Evolutionary conservation across 2,888 invertebrate species (phyloP), one percentile per base, ranked within the genome.

Genomic region (Plutella xylostella): DNA sequence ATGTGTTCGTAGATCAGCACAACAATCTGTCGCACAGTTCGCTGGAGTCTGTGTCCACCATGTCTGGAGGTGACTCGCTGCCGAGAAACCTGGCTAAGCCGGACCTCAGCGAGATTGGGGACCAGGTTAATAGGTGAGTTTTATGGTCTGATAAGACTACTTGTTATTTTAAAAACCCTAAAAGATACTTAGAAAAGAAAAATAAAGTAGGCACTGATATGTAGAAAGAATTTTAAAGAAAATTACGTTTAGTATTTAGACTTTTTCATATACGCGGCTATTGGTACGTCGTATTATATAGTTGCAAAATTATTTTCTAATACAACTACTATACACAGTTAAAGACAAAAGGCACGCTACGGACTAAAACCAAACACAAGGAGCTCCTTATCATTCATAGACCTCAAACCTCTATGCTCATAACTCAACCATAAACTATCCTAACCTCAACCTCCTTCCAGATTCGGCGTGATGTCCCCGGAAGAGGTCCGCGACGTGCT

Each of bases 401-500:
- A 11, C 25, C 25, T 7, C 25, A 25, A 25, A 5, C 25, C 25
- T n/a, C n/a, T n/a, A n/a, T n/a, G n/a, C n/a, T n/a, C n/a, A n/a
- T n/a, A n/a, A n/a, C n/a, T n/a, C n/a, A n/a, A n/a, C n/a, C n/a
- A n/a, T n/a, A n/a, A 28, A 28, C 28, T 3, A 6, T 3, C 28
- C 28, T 12, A 28, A 2, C 3, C n/a, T 37, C 19, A 28, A 2
- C 3, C n/a, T 37, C 19, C 37, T 2, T 58, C 48, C 53, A 85
- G 85, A 68, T 85, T 84, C 55, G 85, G 85, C 63, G 83, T 85
- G 61, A 73, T 85, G 77, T 84, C 84, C 34, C 78, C 89, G 0
- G 86, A 88, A 33, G 97, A 97, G 82, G 91, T 94, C 49, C 92
- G 92, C 63, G 97, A 97, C 72, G 87, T 97, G 51, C 86, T 97